Evolutionary conservation across 1,140 invertebrate species (phyloP).

Genomic region (Cecropterus lyciades): DNA sequence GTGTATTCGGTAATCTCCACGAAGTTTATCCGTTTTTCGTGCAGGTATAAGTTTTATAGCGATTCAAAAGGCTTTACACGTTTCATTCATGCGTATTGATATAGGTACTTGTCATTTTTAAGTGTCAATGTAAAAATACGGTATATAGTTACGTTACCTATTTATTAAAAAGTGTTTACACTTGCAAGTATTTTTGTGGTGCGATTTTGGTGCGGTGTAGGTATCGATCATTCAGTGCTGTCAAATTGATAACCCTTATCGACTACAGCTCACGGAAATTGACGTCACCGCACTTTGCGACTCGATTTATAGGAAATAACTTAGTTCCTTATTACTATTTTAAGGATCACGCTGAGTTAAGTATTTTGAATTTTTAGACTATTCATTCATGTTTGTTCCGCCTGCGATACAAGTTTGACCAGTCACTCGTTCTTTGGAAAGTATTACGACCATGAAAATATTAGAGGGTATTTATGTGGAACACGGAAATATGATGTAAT

Average conservation of each 20-base stretch:
- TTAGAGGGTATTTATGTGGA: not conserved
- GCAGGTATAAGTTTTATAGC: too few species aligned
- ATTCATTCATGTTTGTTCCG: conserved; percentile 1
- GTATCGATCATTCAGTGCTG: not conserved
- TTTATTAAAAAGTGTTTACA: too few species aligned
- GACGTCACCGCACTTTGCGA: not conserved
- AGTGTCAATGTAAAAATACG: too few species aligned
- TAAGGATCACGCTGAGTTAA: not conserved
- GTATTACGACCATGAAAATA: not conserved
- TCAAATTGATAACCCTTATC: not conserved
- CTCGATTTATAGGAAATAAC: not conserved
- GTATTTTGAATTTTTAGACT: not conserved
- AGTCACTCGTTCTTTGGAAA: not conserved
- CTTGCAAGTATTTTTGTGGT: too few species aligned
- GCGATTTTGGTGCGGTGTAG: not conserved
- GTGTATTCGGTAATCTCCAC: too few species aligned
- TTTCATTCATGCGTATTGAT: too few species aligned
- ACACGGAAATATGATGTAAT: not conserved
- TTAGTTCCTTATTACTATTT: not conserved
- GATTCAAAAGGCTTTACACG: too few species aligned
- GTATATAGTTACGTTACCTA: too few species aligned
- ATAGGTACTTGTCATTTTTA: too few species aligned
- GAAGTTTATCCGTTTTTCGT: too few species aligned
- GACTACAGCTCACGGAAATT: not conserved
- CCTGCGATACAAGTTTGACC: not conserved